Base-by-base conservation (phyloP, 2,888 invertebrate species). In the Theodoxus fluviatilis region DNA sequence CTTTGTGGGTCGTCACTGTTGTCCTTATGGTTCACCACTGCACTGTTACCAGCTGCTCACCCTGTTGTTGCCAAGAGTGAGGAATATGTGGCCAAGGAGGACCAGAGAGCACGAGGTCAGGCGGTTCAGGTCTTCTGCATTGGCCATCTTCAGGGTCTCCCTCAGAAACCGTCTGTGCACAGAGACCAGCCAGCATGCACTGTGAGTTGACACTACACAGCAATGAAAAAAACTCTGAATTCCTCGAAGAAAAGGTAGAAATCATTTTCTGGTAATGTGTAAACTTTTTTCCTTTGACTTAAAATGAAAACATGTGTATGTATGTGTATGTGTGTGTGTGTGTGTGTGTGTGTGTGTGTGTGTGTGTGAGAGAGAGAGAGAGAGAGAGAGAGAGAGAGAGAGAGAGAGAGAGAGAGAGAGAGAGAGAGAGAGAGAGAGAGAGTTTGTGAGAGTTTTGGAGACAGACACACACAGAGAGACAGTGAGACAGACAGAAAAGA, bases 61-160 rank as follows among this genome's bases (percentile, higher is more conserved):
- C 81, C 95, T 91, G 71, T 94, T 94, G 88, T 96, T 96, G 79
- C 95, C 94, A 83, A 96, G 91, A 63, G 96, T 96, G 38, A 98
- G 90, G 89, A 98, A 98, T 78, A 98, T 97, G 87, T 98, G 97
- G 0, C 98, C 98, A 61, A 98, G 90, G 72, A 99, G 90, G 67
- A 99, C 97, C 68, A 98, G 90, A 22, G 97, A 96, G 84, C 98
- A 97, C 0, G 97, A 96, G 9, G 98, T 98, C 71, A 99, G 89
- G 63, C 98, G 90, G 88, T 98, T 98, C 76, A 99, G 90, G 89
- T 99, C 98, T 88, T 99, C 98, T 0, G 96, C 94, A 88, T 98
- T 98, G 31, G 98, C 97, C 96, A 98, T 96, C 89, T 97, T 97
- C 55, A 98, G 89, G 0, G 98, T 96, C 89, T 98, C 98, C 74